A percentile compares a stretch with the other conserved stretches of the same genome.
Evolutionary conservation across 2,113 vertebrate species (phyloP).

Genomic region (Myxocyprinus asiaticus): DNA sequence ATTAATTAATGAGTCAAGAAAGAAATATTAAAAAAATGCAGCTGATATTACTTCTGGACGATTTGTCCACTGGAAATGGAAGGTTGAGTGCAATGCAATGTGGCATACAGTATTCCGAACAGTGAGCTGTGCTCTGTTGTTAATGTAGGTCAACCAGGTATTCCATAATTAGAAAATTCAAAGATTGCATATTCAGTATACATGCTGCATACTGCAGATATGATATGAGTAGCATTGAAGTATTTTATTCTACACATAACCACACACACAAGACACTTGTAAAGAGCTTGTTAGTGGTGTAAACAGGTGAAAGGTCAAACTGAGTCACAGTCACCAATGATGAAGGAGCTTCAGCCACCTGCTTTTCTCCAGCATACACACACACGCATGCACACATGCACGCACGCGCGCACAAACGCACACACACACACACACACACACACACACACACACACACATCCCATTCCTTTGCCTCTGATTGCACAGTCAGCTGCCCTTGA

Average conservation of each 20-base stretch:
- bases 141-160: background rate
- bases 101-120: background rate
- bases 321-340: background rate
- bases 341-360: too few relatives aligned
- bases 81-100: constrained; percentile 7
- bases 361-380: too few relatives aligned
- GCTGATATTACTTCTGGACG: background rate
- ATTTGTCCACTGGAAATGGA: background rate
- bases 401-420: too few relatives aligned
- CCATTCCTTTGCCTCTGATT: background rate
- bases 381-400: too few relatives aligned
- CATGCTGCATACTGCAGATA: background rate
- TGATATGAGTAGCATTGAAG: too few relatives aligned
- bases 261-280: background rate
- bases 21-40: background rate
- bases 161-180: background rate
- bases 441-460: background rate
- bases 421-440: too few relatives aligned
- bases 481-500: background rate
- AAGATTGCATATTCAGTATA: too few relatives aligned
- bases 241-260: background rate
- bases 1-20: too few relatives aligned
- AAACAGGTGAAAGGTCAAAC: background rate
- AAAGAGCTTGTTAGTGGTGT: background rate
- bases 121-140: background rate